Evolutionary conservation across 2,113 vertebrate species (phyloP).

Genomic region (Pseudolaguvia tuberculata): DNA sequence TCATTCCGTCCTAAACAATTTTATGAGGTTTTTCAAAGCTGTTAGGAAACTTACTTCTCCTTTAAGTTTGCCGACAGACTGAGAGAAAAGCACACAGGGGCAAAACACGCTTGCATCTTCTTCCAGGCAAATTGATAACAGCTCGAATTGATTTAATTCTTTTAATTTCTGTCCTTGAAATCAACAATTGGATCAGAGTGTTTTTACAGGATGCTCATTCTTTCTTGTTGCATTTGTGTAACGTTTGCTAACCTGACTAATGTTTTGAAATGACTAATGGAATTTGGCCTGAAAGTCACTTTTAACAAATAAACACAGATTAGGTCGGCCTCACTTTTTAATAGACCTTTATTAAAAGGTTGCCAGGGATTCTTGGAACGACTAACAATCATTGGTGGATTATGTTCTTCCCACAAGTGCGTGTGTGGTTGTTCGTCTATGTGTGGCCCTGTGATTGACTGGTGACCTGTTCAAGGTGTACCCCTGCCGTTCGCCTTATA

Average conservation of each 20-base stretch:
- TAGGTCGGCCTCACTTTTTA: neutral
- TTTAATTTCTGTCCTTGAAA: neutral
- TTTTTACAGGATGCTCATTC: neutral
- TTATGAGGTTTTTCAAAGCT: neutral
- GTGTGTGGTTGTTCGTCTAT: too few relatives aligned
- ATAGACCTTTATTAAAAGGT: neutral
- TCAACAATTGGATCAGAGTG: neutral
- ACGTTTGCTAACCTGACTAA: neutral
- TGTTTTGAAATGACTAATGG: neutral
- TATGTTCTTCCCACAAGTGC: too few relatives aligned
- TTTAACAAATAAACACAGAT: neutral
- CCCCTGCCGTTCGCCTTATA: too few relatives aligned
- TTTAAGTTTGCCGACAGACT: neutral
- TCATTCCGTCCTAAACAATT: neutral
- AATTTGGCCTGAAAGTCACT: neutral
- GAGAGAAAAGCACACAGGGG: neutral
- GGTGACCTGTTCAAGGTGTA: too few relatives aligned
- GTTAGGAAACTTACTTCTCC: slow-evolving; percentile 8
- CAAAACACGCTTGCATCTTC: neutral
- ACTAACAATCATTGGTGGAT: neutral
- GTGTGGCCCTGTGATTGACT: too few relatives aligned
- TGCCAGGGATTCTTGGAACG: neutral
- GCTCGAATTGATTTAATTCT: neutral
- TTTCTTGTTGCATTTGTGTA: neutral
- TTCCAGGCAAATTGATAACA: neutral